phyloP scores from a whole-genome alignment of 2,888 invertebrate species.

The Tachina lurida region DNA sequence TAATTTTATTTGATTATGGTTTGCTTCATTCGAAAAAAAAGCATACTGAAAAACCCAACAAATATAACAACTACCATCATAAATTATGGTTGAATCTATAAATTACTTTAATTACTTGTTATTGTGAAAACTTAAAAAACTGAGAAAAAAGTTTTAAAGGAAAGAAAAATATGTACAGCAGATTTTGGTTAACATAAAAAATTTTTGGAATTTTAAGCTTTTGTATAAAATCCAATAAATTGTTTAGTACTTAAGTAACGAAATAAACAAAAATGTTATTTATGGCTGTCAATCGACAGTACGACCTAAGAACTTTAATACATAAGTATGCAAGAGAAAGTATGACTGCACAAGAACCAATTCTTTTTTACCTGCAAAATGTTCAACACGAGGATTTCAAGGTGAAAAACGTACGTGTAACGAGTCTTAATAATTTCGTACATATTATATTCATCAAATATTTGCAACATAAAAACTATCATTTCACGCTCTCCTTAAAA shows the following conservation, averaged over 20 bases:
- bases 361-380: neutral
- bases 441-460: conserved; percentile 18
- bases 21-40: conserved; percentile 47
- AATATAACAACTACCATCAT: conserved; percentile 64
- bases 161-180: conserved; percentile 11
- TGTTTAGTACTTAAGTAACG: conserved; percentile 27
- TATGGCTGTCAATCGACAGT: conserved; percentile 44
- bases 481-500: conserved; percentile 38
- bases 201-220: conserved; percentile 53
- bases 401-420: neutral
- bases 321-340: neutral
- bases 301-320: neutral
- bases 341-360: neutral
- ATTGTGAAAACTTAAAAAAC: conserved; percentile 55
- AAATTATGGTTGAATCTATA: conserved; percentile 70
- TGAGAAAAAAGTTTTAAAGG: neutral
- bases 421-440: neutral
- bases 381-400: neutral
- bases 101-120: conserved; percentile 72
- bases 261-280: conserved; percentile 50
- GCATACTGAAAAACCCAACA: conserved; percentile 33
- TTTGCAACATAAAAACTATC: neutral
- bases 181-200: conserved; percentile 19
- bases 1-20: conserved; percentile 62
- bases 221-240: conserved; percentile 44